phyloP scores from a whole-genome alignment of 2,888 invertebrate species.

The Conus canariensis region DNA sequence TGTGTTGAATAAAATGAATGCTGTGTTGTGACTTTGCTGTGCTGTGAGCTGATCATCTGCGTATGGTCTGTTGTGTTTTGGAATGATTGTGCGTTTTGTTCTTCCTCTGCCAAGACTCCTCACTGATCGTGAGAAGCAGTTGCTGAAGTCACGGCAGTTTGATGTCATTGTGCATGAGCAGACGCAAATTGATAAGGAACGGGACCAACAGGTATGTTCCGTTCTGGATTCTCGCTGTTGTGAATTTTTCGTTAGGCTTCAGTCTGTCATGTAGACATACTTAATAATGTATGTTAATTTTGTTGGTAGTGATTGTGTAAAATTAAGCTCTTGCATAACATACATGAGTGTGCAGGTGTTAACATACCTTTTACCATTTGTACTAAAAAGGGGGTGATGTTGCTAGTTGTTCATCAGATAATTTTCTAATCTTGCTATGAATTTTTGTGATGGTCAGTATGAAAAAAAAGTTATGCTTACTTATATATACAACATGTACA shows the following conservation, averaged over 20 bases:
- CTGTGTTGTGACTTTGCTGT: background rate
- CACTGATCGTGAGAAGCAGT: constrained; percentile 69
- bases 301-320: too few relatives aligned
- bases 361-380: background rate
- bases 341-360: background rate
- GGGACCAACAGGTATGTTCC: constrained; percentile 69
- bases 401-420: too few relatives aligned
- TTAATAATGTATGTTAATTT: too few relatives aligned
- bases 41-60: background rate
- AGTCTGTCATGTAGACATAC: background rate
- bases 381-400: background rate
- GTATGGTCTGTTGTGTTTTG: constrained; percentile 2
- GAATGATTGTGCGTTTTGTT: constrained; percentile 24
- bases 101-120: constrained; percentile 61
- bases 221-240: too few relatives aligned
- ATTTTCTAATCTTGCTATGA: too few relatives aligned
- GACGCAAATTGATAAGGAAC: constrained; percentile 66
- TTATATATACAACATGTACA: too few relatives aligned
- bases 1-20: background rate
- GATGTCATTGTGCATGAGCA: constrained; percentile 70
- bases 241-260: background rate
- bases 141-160: constrained; percentile 66
- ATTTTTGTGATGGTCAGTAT: too few relatives aligned
- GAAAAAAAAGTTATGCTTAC: too few relatives aligned
- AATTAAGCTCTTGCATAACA: too few relatives aligned